Base-by-base conservation (phyloP, 2,888 invertebrate genomes). In the Diadegma fenestrale region DNA sequence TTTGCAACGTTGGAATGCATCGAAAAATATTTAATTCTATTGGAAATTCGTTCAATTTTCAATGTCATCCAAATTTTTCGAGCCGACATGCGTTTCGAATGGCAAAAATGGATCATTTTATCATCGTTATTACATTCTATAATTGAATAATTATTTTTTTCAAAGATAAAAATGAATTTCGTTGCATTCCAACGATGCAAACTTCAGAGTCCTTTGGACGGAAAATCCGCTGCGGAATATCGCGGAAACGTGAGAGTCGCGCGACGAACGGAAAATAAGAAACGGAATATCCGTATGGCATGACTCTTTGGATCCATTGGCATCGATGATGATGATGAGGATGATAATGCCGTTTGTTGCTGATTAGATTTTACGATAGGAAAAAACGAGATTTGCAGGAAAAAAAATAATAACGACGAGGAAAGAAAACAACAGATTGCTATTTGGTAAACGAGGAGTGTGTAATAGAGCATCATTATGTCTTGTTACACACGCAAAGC, bases 401-500 rank as follows among this genome's bases (percentile, higher is more conserved):
- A 30, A 43, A 17, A 75, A 66, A 51, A 41, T 2, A 68, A 54
- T 1, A 14, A 58, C 54, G 69, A 79, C 22, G 54, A 58, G 58
- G 45, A 37, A 37, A 61, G 19, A 72, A 71, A 73, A 51, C 58
- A 63, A 72, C 17, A 64, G 30, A 68, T 68, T 81, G 64, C 58
- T 41, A 37, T 73, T 63, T 26, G 72, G 61, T 61, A 66, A 58
- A 77, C 54, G 26, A 77, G 63, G 41, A 54, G 61, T 63, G 72
- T 73, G 72, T 73, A 85, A 81, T 76, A 30, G 77, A 80, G 63
- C 37, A 71, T 71, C 79, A 72, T 81, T 75, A 82, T 75, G 26
- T 73, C 84, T 58, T 48, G 63, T 54, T 77, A 76, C 71, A 81
- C 76, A 80, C 71, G 80, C 51, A 54, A 76, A 69, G 43, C 73